These are phyloP conservation scores for Osmerus eperlanus DNA, from an alignment of 2,113 vertebrate species.

Conservation along the genomic window DNA sequence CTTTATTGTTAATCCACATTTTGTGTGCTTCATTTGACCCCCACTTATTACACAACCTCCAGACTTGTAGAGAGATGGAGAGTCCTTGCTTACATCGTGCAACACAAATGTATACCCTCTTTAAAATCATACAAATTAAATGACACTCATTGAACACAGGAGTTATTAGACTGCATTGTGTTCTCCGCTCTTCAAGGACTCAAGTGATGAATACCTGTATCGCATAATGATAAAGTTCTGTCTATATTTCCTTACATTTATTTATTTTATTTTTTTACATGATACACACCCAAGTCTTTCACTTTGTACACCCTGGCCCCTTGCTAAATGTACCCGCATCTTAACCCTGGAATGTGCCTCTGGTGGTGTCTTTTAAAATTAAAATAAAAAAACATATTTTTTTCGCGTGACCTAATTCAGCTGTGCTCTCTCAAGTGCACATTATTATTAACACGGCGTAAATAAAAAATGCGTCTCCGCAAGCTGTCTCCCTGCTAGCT, in stretches of 20 bases:
- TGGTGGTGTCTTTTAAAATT: constrained; percentile 3
- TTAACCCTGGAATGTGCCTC: constrained; percentile 21
- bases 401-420: constrained; percentile 35
- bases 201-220: too few relatives aligned
- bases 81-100: not conserved
- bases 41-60: too few relatives aligned
- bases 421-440: constrained; percentile 21
- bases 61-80: too few relatives aligned
- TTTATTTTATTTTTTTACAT: too few relatives aligned
- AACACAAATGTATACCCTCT: not conserved
- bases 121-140: not conserved
- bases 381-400: not conserved
- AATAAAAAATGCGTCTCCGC: constrained; percentile 30
- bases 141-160: too few relatives aligned
- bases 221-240: too few relatives aligned
- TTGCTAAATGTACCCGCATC: constrained; percentile 17
- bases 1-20: too few relatives aligned
- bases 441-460: constrained; percentile 28
- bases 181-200: not conserved
- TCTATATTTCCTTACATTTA: too few relatives aligned
- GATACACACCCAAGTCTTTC: not conserved
- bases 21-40: too few relatives aligned
- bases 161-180: too few relatives aligned
- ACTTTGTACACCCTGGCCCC: constrained; percentile 15
- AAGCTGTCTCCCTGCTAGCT: constrained; percentile 11